Conservation (phyloP, 2,113 vertebrate genomes). For the Megaceryle maxima region DNA sequence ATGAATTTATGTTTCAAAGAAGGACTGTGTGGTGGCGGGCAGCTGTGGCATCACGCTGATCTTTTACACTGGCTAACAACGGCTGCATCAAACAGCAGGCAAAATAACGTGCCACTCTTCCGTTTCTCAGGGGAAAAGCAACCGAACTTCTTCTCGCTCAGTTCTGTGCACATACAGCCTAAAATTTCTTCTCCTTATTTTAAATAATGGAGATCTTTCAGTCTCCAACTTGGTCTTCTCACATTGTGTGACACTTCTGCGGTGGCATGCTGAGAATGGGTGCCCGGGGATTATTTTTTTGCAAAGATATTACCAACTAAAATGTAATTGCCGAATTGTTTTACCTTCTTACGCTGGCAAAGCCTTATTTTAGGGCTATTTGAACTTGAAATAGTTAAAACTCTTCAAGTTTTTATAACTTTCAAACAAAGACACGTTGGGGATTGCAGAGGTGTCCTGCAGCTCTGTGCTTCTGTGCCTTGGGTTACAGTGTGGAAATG, state of each 20-base stretch:
- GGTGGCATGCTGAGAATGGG: background rate
- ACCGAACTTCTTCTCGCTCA: background rate
- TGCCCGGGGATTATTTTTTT: background rate
- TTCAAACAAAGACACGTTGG: background rate
- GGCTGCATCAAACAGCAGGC: background rate
- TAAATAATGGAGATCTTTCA: background rate
- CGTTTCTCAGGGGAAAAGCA: background rate
- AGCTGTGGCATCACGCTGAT: constrained; percentile 49
- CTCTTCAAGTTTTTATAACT: background rate
- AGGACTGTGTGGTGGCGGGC: constrained; percentile 28
- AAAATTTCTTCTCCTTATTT: background rate
- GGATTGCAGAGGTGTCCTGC: background rate
- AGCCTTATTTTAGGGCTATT: background rate
- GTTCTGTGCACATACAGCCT: background rate
- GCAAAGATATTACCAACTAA: background rate
- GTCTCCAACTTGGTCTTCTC: background rate
- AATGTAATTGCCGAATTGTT: background rate
- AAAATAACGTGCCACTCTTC: background rate
- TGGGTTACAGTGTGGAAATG: too few relatives aligned
- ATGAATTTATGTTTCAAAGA: constrained; percentile 5
- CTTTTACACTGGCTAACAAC: background rate
- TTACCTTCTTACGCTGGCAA: background rate
- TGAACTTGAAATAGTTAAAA: background rate
- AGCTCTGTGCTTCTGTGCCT: background rate
- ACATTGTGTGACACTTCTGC: fast-evolving